These are phyloP conservation scores for Sebastes hubbsi DNA, from an alignment of 2,797 vertebrate species.

Conservation along the genomic window DNA sequence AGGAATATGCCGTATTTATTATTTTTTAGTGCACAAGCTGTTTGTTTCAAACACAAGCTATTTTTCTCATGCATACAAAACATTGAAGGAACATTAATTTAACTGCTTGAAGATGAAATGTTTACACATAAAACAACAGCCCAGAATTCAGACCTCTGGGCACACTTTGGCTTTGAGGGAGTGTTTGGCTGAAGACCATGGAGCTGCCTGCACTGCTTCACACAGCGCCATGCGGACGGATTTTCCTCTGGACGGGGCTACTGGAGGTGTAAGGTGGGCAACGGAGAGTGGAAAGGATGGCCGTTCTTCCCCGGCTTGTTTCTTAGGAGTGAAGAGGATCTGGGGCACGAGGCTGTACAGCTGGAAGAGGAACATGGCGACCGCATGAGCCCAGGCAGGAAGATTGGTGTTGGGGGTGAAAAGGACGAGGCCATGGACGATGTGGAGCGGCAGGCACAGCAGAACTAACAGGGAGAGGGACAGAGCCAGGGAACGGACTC, in stretches of 20 bases:
- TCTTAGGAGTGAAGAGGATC: conserved; percentile 78
- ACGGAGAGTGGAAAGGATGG: conserved; percentile 47
- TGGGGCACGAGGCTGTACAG: conserved; percentile 82
- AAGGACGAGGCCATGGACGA: conserved; percentile 75
- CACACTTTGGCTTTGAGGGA: conserved; percentile 70
- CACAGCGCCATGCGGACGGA: conserved; percentile 53
- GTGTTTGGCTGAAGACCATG: conserved; percentile 65
- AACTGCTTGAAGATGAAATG: neutral
- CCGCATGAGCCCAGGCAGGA: conserved; percentile 64
- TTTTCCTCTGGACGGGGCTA: conserved; percentile 53
- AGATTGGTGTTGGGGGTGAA: conserved; percentile 60
- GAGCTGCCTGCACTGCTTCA: conserved; percentile 57
- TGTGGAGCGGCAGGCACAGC: conserved; percentile 82
- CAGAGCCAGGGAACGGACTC: conserved; percentile 68
- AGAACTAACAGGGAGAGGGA: conserved; percentile 82
- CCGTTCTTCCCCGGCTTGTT: conserved; percentile 25
- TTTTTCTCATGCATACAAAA: neutral
- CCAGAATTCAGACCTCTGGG: conserved; percentile 63
- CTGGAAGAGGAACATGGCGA: conserved; percentile 77
- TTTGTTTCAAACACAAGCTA: conserved; percentile 11
- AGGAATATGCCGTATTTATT: conserved; percentile 32
- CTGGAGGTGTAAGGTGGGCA: conserved; percentile 34
- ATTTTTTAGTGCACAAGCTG: neutral
- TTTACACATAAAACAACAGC: neutral
- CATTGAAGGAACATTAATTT: neutral